Evolutionary conservation across 2,888 invertebrate genomes (phyloP).

Genomic region (Macrosiphum euphorbiae): DNA sequence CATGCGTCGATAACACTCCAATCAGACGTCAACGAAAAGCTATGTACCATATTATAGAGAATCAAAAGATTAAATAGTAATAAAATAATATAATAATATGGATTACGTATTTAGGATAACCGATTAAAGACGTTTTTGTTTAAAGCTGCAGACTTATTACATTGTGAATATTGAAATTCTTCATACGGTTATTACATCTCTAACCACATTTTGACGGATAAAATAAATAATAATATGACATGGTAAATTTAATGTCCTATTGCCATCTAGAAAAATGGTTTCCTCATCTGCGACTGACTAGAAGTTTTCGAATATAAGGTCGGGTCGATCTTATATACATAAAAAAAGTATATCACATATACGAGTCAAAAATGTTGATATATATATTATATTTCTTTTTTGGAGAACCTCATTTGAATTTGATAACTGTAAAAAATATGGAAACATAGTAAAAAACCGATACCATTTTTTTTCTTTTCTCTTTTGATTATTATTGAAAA

Average conservation of each 20-base stretch:
- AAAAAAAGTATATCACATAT: not conserved
- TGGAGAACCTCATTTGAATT: not conserved
- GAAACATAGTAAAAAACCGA: not conserved
- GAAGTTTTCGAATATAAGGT: not conserved
- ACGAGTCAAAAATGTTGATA: conserved; percentile 3
- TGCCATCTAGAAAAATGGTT: not conserved
- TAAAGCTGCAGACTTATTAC: not conserved
- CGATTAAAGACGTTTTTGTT: not conserved
- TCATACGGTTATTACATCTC: not conserved
- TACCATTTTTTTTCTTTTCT: not conserved
- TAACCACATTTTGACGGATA: not conserved
- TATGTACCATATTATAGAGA: not conserved
- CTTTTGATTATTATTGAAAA: conserved; percentile 42
- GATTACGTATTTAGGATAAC: not conserved
- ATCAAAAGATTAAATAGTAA: not conserved
- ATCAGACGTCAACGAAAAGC: not conserved
- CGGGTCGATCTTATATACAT: not conserved
- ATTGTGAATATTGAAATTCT: not conserved
- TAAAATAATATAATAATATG: not conserved
- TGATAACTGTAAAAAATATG: not conserved
- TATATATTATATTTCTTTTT: not conserved
- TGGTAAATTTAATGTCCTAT: not conserved
- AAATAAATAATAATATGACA: conserved; percentile 30
- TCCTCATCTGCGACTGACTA: not conserved
- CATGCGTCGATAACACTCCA: not conserved